Evolutionary conservation across 2,797 vertebrate genomes (phyloP).

Genomic region (Neosilurus mollespiculum): DNA sequence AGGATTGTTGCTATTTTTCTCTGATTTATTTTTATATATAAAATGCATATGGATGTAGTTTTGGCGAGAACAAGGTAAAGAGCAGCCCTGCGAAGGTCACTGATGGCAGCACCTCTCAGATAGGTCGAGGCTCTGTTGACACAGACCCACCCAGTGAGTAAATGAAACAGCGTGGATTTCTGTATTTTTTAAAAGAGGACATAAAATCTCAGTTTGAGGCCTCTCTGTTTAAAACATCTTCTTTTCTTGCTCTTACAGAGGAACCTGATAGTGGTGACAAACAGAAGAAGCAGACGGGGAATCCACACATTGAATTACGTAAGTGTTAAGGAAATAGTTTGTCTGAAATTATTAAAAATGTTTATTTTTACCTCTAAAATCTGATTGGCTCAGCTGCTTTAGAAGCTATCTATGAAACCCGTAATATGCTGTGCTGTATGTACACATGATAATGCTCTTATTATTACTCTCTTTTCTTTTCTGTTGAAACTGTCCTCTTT

Average conservation of each 20-base stretch:
- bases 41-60: constrained; percentile 59
- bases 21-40: no score
- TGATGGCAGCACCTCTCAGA: constrained; percentile 73
- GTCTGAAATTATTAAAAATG: background rate
- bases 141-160: constrained; percentile 79
- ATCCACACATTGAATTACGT: constrained; percentile 97
- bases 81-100: constrained; percentile 83
- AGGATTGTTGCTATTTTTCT: background rate
- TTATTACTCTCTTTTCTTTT: no score
- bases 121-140: constrained; percentile 73
- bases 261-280: constrained; percentile 84
- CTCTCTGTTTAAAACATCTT: background rate
- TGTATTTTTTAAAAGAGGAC: background rate
- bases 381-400: background rate
- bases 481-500: no score
- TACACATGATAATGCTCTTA: no score
- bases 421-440: background rate
- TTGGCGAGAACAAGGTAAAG: constrained; percentile 82
- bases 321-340: constrained; percentile 60
- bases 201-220: background rate
- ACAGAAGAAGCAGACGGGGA: constrained; percentile 88
- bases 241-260: constrained; percentile 69
- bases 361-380: background rate
- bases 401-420: background rate
- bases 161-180: background rate